Evolutionary conservation across 2,888 invertebrate species (phyloP).

Genomic region (Phyto melanocephala): DNA sequence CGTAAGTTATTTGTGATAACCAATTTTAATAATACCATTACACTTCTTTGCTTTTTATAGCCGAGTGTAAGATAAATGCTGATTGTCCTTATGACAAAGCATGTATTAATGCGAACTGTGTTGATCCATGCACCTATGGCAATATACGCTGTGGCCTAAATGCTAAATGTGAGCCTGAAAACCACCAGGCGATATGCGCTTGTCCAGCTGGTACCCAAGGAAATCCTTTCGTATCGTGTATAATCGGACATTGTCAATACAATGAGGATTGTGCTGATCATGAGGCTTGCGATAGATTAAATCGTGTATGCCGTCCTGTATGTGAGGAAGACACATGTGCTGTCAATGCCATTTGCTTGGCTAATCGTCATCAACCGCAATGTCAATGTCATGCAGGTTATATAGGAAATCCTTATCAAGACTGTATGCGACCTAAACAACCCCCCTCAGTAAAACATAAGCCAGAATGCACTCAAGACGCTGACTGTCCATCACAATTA

Average conservation of each 20-base stretch:
- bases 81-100: slow-evolving; percentile 92
- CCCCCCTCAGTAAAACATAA: slow-evolving; percentile 70
- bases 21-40: neutral
- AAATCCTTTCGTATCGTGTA: slow-evolving; percentile 89
- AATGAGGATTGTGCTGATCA: slow-evolving; percentile 93
- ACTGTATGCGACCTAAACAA: slow-evolving; percentile 81
- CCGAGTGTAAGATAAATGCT: slow-evolving; percentile 88
- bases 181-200: slow-evolving; percentile 88
- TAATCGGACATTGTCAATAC: slow-evolving; percentile 90
- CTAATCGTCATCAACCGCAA: slow-evolving; percentile 86
- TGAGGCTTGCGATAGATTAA: slow-evolving; percentile 90
- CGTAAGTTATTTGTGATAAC: slow-evolving; percentile 81
- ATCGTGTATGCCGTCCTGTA: slow-evolving; percentile 89
- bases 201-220: slow-evolving; percentile 93
- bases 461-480: slow-evolving; percentile 86
- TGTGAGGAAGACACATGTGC: slow-evolving; percentile 92
- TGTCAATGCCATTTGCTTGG: slow-evolving; percentile 86
- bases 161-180: slow-evolving; percentile 86
- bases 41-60: too few species aligned
- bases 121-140: slow-evolving; percentile 86
- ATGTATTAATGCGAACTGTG: slow-evolving; percentile 88
- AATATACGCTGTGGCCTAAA: slow-evolving; percentile 87
- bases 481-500: slow-evolving; percentile 86
- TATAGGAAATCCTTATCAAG: slow-evolving; percentile 88
- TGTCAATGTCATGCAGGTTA: slow-evolving; percentile 88